These are phyloP conservation scores for Macrosoma leucophasiata DNA, from an alignment of 2,888 invertebrate genomes.

Conservation along the genomic window DNA sequence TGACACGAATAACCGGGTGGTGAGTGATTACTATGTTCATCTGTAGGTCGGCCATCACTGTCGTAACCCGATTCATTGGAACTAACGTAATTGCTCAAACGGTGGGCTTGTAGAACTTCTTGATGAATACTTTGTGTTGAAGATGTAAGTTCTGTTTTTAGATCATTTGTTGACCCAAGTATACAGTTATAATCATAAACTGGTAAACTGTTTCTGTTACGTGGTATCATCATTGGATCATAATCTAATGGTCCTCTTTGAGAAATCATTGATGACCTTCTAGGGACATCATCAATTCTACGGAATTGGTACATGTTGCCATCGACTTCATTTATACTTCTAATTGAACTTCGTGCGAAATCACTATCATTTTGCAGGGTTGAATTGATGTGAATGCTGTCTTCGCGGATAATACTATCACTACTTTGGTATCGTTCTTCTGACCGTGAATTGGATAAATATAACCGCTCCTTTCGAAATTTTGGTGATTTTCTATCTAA, in stretches of 20 bases:
- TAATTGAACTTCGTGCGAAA: constrained; percentile 56
- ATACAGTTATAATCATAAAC: constrained; percentile 63
- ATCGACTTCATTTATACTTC: constrained; percentile 62
- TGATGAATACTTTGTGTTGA: constrained; percentile 74
- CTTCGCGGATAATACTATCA: constrained; percentile 68
- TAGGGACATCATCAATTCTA: constrained; percentile 48
- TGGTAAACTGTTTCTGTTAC: constrained; percentile 69
- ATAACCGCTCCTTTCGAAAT: constrained; percentile 55
- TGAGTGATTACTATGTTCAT: constrained; percentile 71
- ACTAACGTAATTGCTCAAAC: constrained; percentile 83
- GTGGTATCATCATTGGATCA: constrained; percentile 67
- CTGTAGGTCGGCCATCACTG: constrained; percentile 81
- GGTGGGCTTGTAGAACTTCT: constrained; percentile 77
- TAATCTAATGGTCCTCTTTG: constrained; percentile 61
- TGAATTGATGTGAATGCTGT: constrained; percentile 58
- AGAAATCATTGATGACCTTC: constrained; percentile 67
- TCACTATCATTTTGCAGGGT: constrained; percentile 54
- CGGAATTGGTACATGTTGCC: constrained; percentile 42
- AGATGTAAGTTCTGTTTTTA: constrained; percentile 58
- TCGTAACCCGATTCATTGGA: constrained; percentile 91
- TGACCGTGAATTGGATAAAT: constrained; percentile 71
- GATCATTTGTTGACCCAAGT: constrained; percentile 56
- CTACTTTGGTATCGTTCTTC: constrained; percentile 77
- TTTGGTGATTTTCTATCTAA: constrained; percentile 65
- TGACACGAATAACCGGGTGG: constrained; percentile 72